Percentiles rank a stretch among this genome's conserved stretches.
Evolutionary conservation across 2,113 vertebrate genomes (phyloP).

Genomic region (Stictonetta naevosa): DNA sequence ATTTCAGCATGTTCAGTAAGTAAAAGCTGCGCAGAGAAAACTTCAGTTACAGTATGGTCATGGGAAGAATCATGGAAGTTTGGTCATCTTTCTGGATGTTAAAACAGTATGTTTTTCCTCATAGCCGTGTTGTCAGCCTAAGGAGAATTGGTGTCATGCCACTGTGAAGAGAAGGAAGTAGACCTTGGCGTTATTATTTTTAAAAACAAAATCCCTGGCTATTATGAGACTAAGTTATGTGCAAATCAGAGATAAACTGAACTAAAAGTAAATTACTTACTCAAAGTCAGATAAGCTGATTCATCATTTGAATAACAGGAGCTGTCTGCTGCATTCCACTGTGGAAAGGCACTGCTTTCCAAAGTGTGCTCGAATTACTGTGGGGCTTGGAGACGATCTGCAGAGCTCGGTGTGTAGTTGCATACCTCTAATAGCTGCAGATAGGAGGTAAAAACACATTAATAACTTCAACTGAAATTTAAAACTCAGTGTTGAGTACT

Average conservation of each 20-base stretch:
- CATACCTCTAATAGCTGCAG: background rate
- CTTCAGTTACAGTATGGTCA: background rate
- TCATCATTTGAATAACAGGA: background rate
- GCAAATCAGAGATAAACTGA: background rate
- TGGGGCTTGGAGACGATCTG: background rate
- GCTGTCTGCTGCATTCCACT: background rate
- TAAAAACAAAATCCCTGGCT: background rate
- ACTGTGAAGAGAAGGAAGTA: background rate
- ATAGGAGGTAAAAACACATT: background rate
- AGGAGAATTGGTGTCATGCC: background rate
- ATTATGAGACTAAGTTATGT: background rate
- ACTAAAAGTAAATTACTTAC: too few species aligned
- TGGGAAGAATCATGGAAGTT: background rate
- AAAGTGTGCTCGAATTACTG: rapidly evolving
- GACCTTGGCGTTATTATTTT: background rate
- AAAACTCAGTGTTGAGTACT: background rate
- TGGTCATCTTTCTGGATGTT: background rate
- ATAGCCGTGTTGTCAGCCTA: background rate
- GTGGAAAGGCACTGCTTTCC: background rate
- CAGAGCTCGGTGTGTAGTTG: background rate
- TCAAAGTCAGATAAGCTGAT: background rate
- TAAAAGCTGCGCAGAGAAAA: background rate
- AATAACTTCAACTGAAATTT: background rate
- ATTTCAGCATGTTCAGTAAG: background rate
- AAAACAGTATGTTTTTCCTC: background rate